phyloP scores from a whole-genome alignment of 37 sponge, comb jelly and placozoan genomes.

The Bolinopsis microptera region DNA sequence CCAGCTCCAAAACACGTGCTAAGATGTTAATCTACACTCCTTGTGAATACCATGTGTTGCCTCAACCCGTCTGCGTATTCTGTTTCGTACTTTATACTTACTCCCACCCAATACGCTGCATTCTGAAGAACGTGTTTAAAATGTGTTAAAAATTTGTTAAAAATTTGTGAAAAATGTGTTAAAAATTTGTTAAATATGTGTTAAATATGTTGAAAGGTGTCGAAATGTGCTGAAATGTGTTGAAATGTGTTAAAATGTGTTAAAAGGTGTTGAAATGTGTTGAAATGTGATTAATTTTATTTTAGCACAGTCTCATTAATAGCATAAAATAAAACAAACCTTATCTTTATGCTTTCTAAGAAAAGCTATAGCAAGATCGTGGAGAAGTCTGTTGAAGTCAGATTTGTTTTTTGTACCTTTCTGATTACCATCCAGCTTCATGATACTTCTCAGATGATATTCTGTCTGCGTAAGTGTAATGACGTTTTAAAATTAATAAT shows the following conservation, averaged over 20 bases:
- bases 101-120: slow-evolving; percentile 39
- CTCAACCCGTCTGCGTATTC: not conserved
- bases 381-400: not conserved
- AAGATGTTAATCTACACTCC: no score
- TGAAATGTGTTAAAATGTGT: no score
- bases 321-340: not conserved
- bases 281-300: not conserved
- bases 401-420: not conserved
- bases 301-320: no score
- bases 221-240: no score
- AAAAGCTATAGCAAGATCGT: not conserved
- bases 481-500: not conserved
- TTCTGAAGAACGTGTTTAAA: not conserved
- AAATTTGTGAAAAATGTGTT: not conserved
- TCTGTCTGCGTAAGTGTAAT: not conserved
- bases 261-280: not conserved
- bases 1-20: no score
- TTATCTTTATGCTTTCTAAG: not conserved
- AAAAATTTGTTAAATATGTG: not conserved
- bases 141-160: not conserved
- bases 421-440: slow-evolving; percentile 7
- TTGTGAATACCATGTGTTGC: slow-evolving; percentile 60
- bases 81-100: slow-evolving; percentile 12
- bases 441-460: slow-evolving; percentile 14
- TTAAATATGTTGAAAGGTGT: no score